Evolutionary conservation across 2,888 invertebrate species (phyloP), one percentile per base, ranked within the genome.

Genomic region (Temnothorax ravouxi): DNA sequence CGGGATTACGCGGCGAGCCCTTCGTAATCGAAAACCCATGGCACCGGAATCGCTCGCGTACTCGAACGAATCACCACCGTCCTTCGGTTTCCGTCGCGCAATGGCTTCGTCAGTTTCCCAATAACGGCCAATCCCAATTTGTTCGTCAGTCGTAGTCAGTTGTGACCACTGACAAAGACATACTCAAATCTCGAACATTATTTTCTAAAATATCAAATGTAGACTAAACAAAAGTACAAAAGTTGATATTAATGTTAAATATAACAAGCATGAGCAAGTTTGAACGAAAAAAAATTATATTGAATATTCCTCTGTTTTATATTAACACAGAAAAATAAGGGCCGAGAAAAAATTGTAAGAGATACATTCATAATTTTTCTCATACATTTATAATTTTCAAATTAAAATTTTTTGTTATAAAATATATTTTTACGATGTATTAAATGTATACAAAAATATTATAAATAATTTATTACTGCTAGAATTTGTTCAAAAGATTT

Each of bases 11-110:
- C 47, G 83, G 41, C 76, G 72, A 80, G 67, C 64, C 67, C 41
- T 64, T 85, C 50, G 79, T 82, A 86, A 82, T 87, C 84, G 82
- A 76, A 85, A 88, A 84, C 74, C 81, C 64, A 79, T 77, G 83
- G 74, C 71, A 72, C 44, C 21, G 59, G 44, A 54, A 71, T 64
- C 47, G 69, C 34, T 29, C 44, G 67, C 62, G 47, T 21, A 52
- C 44, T 82, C 69, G 21, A 59, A 66, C 83, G 77, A 81, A 64
- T 84, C 67, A 62, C 44, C 61, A 44, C 54, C 44, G 21, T 67
- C 50, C 50, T 59, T 38, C 67, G 52, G 29, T 56, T 52, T 80
- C 62, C 74, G 64, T 56, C 84, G 83, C 59, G 83, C 86, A 67
- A 87, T 84, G 74, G 76, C 71, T 67, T 81, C 72, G 54, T 59